phyloP scores from a whole-genome alignment of 2,113 vertebrate genomes.

The Rhea pennata region DNA sequence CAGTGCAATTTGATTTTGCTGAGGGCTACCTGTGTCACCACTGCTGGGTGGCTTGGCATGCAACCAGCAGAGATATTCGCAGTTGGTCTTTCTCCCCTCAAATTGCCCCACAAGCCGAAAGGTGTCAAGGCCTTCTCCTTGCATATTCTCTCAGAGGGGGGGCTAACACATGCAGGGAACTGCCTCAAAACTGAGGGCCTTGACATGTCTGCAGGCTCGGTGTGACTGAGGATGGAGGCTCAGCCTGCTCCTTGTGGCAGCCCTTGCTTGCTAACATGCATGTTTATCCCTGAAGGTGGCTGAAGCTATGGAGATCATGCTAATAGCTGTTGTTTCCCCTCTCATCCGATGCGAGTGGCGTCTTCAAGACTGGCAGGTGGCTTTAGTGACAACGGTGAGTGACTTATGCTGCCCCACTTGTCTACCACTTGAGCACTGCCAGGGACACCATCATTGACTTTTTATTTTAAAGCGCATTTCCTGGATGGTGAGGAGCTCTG shows the following conservation, averaged over 20 bases:
- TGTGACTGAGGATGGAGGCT: neutral
- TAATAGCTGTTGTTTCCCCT: conserved; percentile 91
- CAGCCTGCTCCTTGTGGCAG: neutral
- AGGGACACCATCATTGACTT: accelerated
- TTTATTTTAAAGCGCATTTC: neutral
- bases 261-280: neutral
- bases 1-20: too few species aligned
- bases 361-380: conserved; percentile 94
- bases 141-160: neutral
- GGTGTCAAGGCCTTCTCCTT: neutral
- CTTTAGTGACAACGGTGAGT: conserved; percentile 93
- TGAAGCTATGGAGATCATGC: conserved; percentile 98
- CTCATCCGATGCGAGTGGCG: conserved; percentile 92
- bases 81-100: too few species aligned
- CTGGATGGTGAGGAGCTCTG: neutral
- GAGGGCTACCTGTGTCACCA: too few species aligned
- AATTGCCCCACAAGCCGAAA: neutral
- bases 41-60: too few species aligned
- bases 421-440: neutral
- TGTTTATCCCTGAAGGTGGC: conserved; percentile 76
- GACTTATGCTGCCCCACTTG: neutral
- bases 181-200: neutral
- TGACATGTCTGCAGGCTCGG: neutral
- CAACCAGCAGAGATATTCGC: too few species aligned
- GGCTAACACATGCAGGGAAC: too few species aligned